These are phyloP conservation scores for Oxyscelio sp. DNA, from an alignment of 2,888 invertebrate genomes.

Conservation along the genomic window DNA sequence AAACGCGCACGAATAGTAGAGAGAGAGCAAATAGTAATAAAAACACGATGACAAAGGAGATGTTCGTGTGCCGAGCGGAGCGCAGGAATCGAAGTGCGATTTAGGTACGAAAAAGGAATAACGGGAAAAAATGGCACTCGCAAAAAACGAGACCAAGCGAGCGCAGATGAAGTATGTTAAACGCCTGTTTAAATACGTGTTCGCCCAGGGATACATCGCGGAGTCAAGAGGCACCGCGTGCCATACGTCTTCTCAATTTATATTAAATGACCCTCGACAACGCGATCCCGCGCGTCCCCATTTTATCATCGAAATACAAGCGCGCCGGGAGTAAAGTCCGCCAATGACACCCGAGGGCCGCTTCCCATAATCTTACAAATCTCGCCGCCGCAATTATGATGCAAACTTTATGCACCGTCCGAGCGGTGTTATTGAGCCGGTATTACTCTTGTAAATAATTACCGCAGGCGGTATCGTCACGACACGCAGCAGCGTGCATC, in stretches of 20 bases:
- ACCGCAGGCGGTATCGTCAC: conserved; percentile 30
- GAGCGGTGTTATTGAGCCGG: conserved; percentile 60
- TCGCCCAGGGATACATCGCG: conserved; percentile 85
- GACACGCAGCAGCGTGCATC: conserved; percentile 56
- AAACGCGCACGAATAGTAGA: conserved; percentile 50
- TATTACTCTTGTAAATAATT: conserved; percentile 62
- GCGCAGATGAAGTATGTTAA: conserved; percentile 87
- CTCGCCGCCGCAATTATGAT: conserved; percentile 64
- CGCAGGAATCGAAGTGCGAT: too few species aligned
- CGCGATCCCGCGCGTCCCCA: conserved; percentile 41
- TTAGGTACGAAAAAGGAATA: too few species aligned
- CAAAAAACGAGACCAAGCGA: conserved; percentile 42
- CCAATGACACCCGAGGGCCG: conserved; percentile 38
- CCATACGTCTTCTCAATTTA: conserved; percentile 88
- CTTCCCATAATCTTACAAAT: conserved; percentile 52
- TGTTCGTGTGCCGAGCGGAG: conserved; percentile 61
- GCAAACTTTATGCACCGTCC: conserved; percentile 53
- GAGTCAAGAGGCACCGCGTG: conserved; percentile 84
- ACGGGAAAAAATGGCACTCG: conserved; percentile 25
- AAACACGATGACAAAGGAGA: conserved; percentile 68
- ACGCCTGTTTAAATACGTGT: conserved; percentile 88
- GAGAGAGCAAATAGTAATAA: conserved; percentile 58
- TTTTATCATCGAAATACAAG: conserved; percentile 62
- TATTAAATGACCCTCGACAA: conserved; percentile 82
- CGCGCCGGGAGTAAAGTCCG: conserved; percentile 32